Evolutionary conservation across 92 coral and sea anemone genomes (phyloP), one percentile per base, ranked within the genome.

Genomic region (Palythoa caribaeorum): DNA sequence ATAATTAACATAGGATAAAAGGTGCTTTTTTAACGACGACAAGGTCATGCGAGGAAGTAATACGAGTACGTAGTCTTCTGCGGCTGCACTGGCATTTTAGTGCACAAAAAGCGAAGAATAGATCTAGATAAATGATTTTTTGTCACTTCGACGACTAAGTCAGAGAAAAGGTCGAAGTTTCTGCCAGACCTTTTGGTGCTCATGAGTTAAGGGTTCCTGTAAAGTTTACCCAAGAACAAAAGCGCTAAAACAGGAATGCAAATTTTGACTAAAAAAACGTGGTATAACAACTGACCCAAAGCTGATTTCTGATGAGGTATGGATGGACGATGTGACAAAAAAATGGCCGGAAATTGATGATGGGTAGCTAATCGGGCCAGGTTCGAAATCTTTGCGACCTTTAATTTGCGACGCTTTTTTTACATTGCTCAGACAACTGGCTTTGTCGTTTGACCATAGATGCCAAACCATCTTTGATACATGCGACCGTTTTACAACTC

Each of bases 181-280:
- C 78, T 11, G 80, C 90, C 57, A 79, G 86, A 55, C 79, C 90
- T 15, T 78, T 87, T 79, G 90, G 90, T 8, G 90, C 86, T 6
- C 35, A 87, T 68, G 86, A 87, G 65, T 76, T 87, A 14, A 51
- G 78, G 5, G 85, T 65, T 77, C 85, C 79, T 19, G 39, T 77
- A 77, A 87, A 78, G 72, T 87, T 68, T 78, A 59, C 84, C 1
- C 86, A 87, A 40, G 79, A 78, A 15, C 55, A 79, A 69, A 36
- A 17, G 35, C 14, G 60, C 62, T 68, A 36, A 83, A 83, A 65
- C 47, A 16, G n/a, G 76, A 36, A 21, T 66, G 54, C 69, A 40
- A 52, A 79, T 50, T 28, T 79, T 74, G 70, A 79, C 16, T 21
- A 59, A 53, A 66, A 53, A 53, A 7, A n/a, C 59, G 14, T 53